Conservation (phyloP, 2,797 vertebrate species). For the Kryptopterus vitreolus region DNA sequence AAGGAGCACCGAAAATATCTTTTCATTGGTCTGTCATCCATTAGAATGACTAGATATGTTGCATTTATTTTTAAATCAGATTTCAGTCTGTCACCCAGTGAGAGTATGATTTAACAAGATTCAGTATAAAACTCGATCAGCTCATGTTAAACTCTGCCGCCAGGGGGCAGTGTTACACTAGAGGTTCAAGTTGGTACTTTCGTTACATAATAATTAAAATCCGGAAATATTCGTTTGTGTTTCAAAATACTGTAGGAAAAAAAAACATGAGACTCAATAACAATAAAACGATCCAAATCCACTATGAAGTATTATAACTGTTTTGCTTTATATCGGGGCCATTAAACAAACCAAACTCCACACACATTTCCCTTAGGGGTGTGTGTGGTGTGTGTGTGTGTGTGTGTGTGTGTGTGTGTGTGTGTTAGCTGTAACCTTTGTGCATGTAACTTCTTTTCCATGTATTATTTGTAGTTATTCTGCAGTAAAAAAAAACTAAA, state of each 20-base stretch:
- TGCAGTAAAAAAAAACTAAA: neutral
- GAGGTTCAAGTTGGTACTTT: neutral
- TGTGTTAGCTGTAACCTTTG: neutral
- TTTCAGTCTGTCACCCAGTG: neutral
- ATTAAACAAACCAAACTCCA: neutral
- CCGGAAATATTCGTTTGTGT: neutral
- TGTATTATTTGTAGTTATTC: no score
- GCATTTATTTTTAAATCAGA: neutral
- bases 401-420: neutral
- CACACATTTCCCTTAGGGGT: neutral
- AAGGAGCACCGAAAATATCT: neutral
- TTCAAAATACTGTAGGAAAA: neutral
- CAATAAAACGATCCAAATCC: neutral
- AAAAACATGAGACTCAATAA: neutral
- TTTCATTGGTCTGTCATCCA: neutral
- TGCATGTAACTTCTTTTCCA: no score
- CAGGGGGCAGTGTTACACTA: neutral
- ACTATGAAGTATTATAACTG: neutral
- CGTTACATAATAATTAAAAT: neutral
- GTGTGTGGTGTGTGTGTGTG: neutral
- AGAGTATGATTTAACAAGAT: neutral
- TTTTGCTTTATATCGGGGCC: neutral
- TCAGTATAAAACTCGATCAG: neutral
- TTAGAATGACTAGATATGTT: neutral
- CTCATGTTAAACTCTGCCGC: neutral